Evolutionary conservation across 1,140 invertebrate species (phyloP), one percentile per base, ranked within the genome.

Genomic region (Wiebesia pumilae): DNA sequence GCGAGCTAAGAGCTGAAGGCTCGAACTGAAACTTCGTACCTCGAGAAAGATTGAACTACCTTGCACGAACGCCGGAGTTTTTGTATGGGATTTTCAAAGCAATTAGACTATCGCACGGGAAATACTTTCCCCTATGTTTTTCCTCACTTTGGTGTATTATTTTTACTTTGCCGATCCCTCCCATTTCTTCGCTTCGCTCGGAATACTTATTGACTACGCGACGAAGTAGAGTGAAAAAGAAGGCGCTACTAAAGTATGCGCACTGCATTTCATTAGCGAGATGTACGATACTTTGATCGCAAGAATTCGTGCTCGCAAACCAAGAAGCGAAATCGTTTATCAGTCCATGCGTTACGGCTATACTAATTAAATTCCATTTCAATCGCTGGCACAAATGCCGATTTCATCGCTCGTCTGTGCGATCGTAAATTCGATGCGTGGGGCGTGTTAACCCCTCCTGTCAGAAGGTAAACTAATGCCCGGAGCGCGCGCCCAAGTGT

Each of bases 81-180:
- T 87, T 54, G 40, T 86, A 75, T 30, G 58, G 54, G 85, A 87
- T 87, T 87, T 83, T 87, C 85, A 69, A 83, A 73, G 80, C 81
- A 87, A 87, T 87, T 87, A 83, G 85, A 83, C 73, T 71, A 78
- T 83, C 71, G 81, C 71, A 51, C 51, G 43, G 24, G 58, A 79
- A 87, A 43, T 38, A 19, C 24, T 65, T 30, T 30, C 35, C n/a
- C 21, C 54, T 27, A 33, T 40, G 19, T 30, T 81, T 65, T 40
- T 27, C 71, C 10, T 12, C 35, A 24, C 12, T 33, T 69, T 43
- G 40, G 6, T 62, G 33, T 51, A 27, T 62, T 58, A 69, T 30
- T 12, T 54, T 43, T 47, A 69, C 47, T 38, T 30, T 38, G 4
- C 43, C 9, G 10, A 9, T 24, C 19, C 14, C 27, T 40, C 9